These are phyloP conservation scores for Blomia tropicalis DNA, from an alignment of 2,888 invertebrate species.

Conservation along the genomic window DNA sequence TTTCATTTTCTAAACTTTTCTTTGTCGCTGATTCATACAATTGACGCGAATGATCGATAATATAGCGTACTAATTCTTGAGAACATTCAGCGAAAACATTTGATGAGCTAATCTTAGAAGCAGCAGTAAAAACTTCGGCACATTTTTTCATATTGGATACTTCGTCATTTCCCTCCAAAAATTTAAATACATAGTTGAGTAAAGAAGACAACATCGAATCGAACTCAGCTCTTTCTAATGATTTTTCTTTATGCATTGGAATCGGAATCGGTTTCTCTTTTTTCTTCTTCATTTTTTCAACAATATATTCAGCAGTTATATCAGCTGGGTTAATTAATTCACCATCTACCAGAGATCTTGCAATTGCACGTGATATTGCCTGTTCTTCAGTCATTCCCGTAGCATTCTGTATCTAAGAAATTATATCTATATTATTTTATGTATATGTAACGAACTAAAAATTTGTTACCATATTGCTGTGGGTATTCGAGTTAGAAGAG, in stretches of 20 bases:
- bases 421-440: no score
- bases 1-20: no score
- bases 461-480: neutral
- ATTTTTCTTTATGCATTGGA: neutral
- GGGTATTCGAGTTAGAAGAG: neutral
- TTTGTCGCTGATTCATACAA: no score
- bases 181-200: neutral
- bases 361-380: neutral
- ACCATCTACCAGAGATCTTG: neutral
- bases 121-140: no score
- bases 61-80: no score
- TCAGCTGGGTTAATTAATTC: neutral
- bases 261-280: no score
- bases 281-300: no score
- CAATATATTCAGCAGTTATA: no score
- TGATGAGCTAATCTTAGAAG: no score
- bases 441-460: neutral
- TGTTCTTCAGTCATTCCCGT: neutral
- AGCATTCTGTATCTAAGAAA: neutral
- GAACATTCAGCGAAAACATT: no score
- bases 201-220: neutral
- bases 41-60: no score
- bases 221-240: neutral
- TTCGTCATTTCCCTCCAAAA: neutral
- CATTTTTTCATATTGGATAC: neutral